Evolutionary conservation across 2,113 vertebrate genomes (phyloP), one percentile per base, ranked within the genome.

Genomic region (Actinemys pallida): DNA sequence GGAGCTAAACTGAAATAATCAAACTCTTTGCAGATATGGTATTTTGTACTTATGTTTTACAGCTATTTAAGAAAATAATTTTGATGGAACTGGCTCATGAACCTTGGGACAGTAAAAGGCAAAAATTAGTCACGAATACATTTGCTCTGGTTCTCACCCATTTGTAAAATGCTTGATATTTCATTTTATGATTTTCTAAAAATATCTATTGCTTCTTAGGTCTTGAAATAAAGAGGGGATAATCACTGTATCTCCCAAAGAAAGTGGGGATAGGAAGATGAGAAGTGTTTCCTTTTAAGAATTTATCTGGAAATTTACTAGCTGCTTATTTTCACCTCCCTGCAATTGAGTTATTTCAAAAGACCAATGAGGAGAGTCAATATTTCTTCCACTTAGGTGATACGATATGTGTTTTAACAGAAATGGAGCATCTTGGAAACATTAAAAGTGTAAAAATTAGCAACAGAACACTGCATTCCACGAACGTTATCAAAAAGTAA

Each of bases 271-370:
- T 92, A 81, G 89, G 87, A 89, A 94, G 87, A 94, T 96, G 95
- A 90, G 93, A 96, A 97, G 95, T 72, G 16, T 42, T 72, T 22
- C 69, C 20, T 42, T 72, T 72, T 22, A n/a, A 24, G 69, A 42
- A 72, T 22, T 39, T 83, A 93, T 92, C 95, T 97, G 95, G 92
- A 92, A 96, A 96, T 75, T 89, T 79, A 85, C 83, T 89, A 31
- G 82, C 89, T 96, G 95, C 95, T 94, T 95, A 90, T 92, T 85
- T 81, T 94, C 89, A 92, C 88, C 96, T 87, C 94, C 95, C 92
- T 65, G 93, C 93, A 95, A 62, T 62, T 81, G 19, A 88, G 53
- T 50, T 88, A 90, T 83, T 96, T 94, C 17, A 85, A 94, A 94
- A 92, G 3, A 13, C 84, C 85, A 92, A 11, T 22, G 62, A 14